Evolutionary conservation across 2,113 vertebrate species (phyloP), one percentile per base, ranked within the genome.

Genomic region (Gavialis gangeticus): DNA sequence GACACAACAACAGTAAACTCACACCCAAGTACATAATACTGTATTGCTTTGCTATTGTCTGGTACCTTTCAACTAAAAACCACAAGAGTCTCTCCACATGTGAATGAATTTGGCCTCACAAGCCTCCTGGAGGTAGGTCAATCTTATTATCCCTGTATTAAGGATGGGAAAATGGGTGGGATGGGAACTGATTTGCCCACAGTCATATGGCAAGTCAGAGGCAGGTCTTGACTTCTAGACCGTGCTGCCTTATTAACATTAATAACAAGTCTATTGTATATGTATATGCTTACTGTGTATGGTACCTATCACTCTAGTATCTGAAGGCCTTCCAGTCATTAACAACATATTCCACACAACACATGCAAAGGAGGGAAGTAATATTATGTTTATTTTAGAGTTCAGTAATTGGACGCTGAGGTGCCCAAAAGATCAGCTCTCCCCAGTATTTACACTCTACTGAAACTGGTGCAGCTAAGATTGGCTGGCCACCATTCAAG

Each of bases 81-180:
- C 0, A 0, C 81, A 83, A 94, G 66, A 30, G 58, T 75, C 60
- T 25, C 62, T 90, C 21, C 63, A 62, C 55, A 79, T 0, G 0
- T 59, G 60, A 87, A n/a, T 59, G 66, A 90, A 84, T 76, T 92
- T 79, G 89, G 77, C 34, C 82, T 79, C 85, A 58, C 69, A 0
- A 1, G 1, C 28, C 37, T 95, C 57, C 55, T 75, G 75, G 18
- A 59, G 60, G 13, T 55, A 80, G 13, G 59, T 87, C 77, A 85
- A 12, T 79, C 57, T 24, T 37, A 69, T 13, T 79, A 27, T 67
- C 79, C 21, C 71, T 24, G 27, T 30, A 27, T n/a, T 67, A 7
- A 37, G 57, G 13, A 27, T 71, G 28, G 9, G 56, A 58, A 96
- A 83, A 88, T 37, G 58, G 62, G 76, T 24, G 62, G 87, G 81